Base-by-base conservation (phyloP, 2,888 invertebrate genomes). In the Lepas anatifera region DNA sequence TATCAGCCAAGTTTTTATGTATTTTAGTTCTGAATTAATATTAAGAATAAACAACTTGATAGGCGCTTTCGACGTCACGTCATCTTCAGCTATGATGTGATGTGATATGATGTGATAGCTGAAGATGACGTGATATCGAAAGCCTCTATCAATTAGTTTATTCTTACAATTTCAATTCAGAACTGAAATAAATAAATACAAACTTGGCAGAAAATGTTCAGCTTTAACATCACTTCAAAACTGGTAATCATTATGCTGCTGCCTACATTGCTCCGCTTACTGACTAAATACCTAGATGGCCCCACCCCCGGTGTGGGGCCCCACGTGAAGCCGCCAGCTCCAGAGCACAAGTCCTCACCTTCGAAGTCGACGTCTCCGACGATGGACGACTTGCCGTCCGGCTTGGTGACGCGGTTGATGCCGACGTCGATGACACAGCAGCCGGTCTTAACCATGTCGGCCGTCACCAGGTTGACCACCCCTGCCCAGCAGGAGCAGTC, bases 311-410 rank as follows among this genome's bases (percentile, higher is more conserved):
- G 18, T n/a, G n/a, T n/a, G n/a, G n/a, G n/a, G n/a, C n/a, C n/a
- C 10, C 10, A 46, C 10, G 18, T 18, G 46, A 22, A 4, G 10
- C 18, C 18, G 4, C 18, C 46, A 13, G 11, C 4, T 18, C 11
- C 18, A 16, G 4, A 46, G 18, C 4, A 13, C 4, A 48, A 27
- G 29, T 1, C 10, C 68, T 50, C 74, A 80, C 81, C 87, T 74
- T 92, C 89, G 81, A 87, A 95, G 78, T 94, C 91, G 4, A 93
- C 92, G 81, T 95, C 95, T 3, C 95, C 95, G 10, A 93, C 90
- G 11, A 95, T 81, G 78, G 85, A 88, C 0, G 84, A 83, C 77
- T 88, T 88, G 2, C 90, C 90, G 66, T 81, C 78, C 58, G 83
- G 82, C 73, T 86, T 86, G 11, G 82, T 83, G 25, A 93, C 80